Percentiles rank a stretch among this genome's conserved stretches.
These are phyloP conservation scores for Trichonephila inaurata DNA, from an alignment of 1,140 invertebrate genomes.

Conservation along the genomic window DNA sequence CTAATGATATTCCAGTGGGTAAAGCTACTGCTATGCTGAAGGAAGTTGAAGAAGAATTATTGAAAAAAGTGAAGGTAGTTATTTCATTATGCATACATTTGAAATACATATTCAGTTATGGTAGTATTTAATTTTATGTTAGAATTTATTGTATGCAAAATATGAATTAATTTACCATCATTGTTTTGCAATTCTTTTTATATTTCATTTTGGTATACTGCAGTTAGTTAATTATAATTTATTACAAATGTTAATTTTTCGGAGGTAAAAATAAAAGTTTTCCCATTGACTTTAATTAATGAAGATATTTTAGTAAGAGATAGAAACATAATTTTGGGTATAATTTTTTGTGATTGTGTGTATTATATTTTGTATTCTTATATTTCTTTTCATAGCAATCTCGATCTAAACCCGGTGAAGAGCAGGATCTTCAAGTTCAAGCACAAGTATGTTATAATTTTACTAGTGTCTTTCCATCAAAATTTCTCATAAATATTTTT, in stretches of 20 bases:
- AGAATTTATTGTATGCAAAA: background rate
- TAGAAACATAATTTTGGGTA: background rate
- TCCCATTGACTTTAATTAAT: no score
- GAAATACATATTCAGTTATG: no score
- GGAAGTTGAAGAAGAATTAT: constrained; percentile 94
- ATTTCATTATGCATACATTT: background rate
- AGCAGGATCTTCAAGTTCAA: constrained; percentile 79
- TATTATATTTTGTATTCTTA: background rate
- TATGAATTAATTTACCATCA: background rate
- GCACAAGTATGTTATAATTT: constrained; percentile 78
- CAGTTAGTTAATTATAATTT: no score
- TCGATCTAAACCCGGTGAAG: constrained; percentile 79
- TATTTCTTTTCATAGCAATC: constrained; percentile 67
- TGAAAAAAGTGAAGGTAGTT: constrained; percentile 77
- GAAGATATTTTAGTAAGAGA: background rate
- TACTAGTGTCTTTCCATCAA: no score
- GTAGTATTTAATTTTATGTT: background rate
- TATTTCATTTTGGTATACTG: no score
- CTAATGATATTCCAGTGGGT: constrained; percentile 90
- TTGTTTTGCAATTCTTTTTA: background rate
- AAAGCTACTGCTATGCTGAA: constrained; percentile 90
- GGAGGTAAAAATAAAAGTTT: no score
- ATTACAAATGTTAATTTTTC: no score
- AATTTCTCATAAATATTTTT: no score
- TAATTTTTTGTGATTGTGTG: background rate